Evolutionary conservation across 2,113 vertebrate genomes (phyloP).

Genomic region (Egretta garzetta): DNA sequence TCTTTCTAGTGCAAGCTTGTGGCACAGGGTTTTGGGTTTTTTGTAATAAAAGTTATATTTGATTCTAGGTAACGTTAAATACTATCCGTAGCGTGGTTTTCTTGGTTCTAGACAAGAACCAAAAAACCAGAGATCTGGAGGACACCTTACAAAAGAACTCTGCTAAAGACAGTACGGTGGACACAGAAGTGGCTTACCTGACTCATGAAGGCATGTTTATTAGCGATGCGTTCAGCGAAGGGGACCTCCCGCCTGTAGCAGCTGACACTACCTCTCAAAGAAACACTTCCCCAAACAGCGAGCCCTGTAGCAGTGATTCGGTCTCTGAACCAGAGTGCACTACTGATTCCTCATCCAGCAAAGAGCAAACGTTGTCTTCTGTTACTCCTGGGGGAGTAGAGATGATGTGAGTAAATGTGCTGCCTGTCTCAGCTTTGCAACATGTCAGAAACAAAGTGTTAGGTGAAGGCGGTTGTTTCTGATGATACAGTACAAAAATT

Average conservation of each 20-base stretch:
- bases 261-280: conserved; percentile 74
- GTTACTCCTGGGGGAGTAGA: conserved; percentile 73
- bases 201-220: conserved; percentile 96
- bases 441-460: not conserved
- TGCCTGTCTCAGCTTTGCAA: not conserved
- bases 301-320: conserved; percentile 81
- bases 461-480: not conserved
- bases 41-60: conserved; percentile 52
- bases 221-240: conserved; percentile 87
- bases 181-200: conserved; percentile 92
- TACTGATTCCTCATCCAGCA: conserved; percentile 84
- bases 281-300: conserved; percentile 65
- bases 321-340: conserved; percentile 81
- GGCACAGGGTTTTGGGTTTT: not conserved
- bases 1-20: not conserved
- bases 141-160: conserved; percentile 67
- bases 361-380: conserved; percentile 80
- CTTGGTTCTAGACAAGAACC: conserved; percentile 90
- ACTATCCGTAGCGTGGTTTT: conserved; percentile 89
- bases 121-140: conserved; percentile 80
- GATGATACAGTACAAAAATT: not conserved
- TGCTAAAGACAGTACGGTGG: conserved; percentile 68
- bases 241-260: conserved; percentile 64
- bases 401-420: conserved; percentile 76
- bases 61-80: conserved; percentile 85